These are phyloP conservation scores for Agrochola litura DNA, from an alignment of 2,888 invertebrate genomes.

Conservation along the genomic window DNA sequence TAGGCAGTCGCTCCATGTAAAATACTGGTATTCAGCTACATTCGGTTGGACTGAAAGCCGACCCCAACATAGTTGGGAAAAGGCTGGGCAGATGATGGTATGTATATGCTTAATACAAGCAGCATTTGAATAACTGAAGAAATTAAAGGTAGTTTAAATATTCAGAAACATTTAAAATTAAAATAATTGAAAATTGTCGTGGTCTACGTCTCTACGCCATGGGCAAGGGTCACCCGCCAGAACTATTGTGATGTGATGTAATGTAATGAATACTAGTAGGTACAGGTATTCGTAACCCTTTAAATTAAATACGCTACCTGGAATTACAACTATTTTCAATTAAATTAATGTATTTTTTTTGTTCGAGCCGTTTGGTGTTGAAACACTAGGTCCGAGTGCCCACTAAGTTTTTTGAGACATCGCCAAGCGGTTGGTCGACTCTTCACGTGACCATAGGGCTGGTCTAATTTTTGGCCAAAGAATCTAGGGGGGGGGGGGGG, in stretches of 20 bases:
- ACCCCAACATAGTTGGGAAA: too few relatives aligned
- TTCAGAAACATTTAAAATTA: not conserved
- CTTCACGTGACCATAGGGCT: not conserved
- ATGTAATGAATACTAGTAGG: too few relatives aligned
- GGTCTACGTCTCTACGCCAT: too few relatives aligned
- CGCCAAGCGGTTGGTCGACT: not conserved
- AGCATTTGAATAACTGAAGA: not conserved
- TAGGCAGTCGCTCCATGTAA: too few relatives aligned
- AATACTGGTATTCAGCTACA: too few relatives aligned
- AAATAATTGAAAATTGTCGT: not conserved
- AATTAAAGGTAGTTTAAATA: not conserved
- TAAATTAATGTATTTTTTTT: not conserved
- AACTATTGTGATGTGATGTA: too few relatives aligned
- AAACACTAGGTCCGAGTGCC: not conserved
- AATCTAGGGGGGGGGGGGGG: not conserved
- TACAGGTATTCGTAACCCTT: too few relatives aligned
- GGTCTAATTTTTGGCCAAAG: not conserved
- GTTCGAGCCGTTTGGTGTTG: not conserved
- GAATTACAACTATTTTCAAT: not conserved
- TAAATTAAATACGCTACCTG: too few relatives aligned
- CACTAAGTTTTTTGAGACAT: not conserved
- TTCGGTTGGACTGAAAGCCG: too few relatives aligned
- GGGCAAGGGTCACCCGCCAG: too few relatives aligned
- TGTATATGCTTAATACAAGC: too few relatives aligned
- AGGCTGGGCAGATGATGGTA: too few relatives aligned